These are phyloP conservation scores for Piprites chloris DNA, from an alignment of 2,113 vertebrate species.

Conservation along the genomic window DNA sequence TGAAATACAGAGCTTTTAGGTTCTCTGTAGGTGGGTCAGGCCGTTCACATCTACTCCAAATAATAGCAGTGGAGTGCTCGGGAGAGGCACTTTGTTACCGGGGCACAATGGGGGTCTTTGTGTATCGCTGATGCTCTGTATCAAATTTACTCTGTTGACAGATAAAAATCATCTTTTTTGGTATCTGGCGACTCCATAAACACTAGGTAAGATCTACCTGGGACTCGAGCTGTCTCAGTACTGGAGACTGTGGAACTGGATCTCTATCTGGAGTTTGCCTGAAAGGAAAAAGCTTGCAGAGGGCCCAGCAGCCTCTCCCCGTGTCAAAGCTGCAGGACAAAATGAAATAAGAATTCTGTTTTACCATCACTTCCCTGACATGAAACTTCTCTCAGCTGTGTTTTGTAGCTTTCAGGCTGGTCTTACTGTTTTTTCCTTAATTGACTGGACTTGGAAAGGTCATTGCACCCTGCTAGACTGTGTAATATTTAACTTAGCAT, in stretches of 20 bases:
- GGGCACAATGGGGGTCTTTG: conserved; percentile 19
- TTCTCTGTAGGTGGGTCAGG: conserved; percentile 45
- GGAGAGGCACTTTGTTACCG: background rate
- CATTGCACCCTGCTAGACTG: background rate
- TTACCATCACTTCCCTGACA: background rate
- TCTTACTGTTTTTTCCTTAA: background rate
- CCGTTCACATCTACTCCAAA: background rate
- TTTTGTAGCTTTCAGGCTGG: conserved; percentile 3
- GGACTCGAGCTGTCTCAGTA: background rate
- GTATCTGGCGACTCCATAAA: background rate
- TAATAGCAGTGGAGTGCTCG: background rate
- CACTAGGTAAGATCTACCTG: background rate
- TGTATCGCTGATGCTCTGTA: background rate
- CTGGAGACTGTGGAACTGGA: background rate
- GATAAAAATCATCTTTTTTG: conserved; percentile 22
- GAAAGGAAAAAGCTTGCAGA: background rate
- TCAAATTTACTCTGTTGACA: background rate
- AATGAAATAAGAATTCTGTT: background rate
- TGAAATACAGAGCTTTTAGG: conserved; percentile 39
- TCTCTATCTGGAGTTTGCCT: background rate
- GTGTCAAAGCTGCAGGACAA: background rate
- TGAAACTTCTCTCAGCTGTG: background rate
- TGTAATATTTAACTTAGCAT: conserved; percentile 55
- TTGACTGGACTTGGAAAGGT: background rate
- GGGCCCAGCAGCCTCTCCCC: background rate